Evolutionary conservation across 2,888 invertebrate species (phyloP).

Genomic region (Cephus sareptanus): DNA sequence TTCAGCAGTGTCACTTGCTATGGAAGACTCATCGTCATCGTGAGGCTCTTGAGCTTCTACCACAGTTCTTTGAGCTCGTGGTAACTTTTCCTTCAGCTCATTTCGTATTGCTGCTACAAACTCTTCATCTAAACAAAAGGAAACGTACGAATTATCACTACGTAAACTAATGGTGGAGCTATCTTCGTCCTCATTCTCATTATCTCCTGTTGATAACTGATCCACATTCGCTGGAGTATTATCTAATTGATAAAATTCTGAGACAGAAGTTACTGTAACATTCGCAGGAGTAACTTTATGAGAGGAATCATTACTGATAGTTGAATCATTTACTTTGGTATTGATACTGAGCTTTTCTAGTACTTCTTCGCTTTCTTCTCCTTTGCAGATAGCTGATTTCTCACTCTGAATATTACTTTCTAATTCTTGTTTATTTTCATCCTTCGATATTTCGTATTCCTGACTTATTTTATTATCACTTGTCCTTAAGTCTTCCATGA

Average conservation of each 20-base stretch:
- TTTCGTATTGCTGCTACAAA: constrained; percentile 78
- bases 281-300: not conserved
- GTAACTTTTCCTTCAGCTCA: constrained; percentile 77
- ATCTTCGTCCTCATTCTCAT: constrained; percentile 57
- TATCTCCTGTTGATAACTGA: constrained; percentile 15
- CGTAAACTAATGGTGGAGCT: constrained; percentile 68
- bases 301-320: not conserved
- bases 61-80: constrained; percentile 72
- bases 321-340: not conserved
- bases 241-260: not conserved
- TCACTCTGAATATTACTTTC: not conserved
- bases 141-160: constrained; percentile 69
- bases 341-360: not conserved
- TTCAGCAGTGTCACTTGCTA: constrained; percentile 44
- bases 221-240: constrained; percentile 8
- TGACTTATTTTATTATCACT: not conserved
- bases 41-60: constrained; percentile 54
- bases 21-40: constrained; percentile 50
- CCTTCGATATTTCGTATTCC: not conserved
- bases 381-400: not conserved
- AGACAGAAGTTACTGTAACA: not conserved
- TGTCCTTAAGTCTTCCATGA: not conserved
- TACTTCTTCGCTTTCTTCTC: not conserved
- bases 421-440: not conserved
- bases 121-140: constrained; percentile 75